These are phyloP conservation scores for Passerculus sandwichensis DNA, from an alignment of 2,797 vertebrate species.

Conservation along the genomic window DNA sequence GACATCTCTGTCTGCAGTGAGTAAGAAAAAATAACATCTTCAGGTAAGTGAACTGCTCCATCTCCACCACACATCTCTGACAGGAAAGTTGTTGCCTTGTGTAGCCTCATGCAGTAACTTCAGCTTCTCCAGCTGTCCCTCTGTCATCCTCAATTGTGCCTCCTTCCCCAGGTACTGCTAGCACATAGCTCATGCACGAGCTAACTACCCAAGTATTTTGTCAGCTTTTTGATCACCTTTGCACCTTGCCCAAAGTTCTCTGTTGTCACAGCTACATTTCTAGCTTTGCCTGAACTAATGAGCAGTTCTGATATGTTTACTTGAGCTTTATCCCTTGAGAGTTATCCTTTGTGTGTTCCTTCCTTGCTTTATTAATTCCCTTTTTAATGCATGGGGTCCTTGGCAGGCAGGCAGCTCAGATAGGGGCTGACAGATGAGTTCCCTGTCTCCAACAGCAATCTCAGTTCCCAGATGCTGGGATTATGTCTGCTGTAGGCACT, in stretches of 20 bases:
- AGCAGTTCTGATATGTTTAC: conserved; percentile 31
- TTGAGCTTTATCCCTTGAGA: conserved; percentile 6
- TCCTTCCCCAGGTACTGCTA: neutral
- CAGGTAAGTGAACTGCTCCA: neutral
- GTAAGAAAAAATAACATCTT: neutral
- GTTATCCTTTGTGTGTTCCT: neutral
- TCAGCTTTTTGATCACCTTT: conserved; percentile 49
- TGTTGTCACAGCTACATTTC: conserved; percentile 18
- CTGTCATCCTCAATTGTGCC: neutral
- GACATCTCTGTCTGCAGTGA: neutral
- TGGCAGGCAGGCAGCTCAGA: neutral
- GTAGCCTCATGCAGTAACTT: neutral
- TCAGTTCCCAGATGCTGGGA: neutral
- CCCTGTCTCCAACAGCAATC: neutral
- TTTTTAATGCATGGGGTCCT: neutral
- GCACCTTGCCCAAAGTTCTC: conserved; percentile 39
- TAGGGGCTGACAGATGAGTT: neutral
- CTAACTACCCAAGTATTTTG: conserved; percentile 34
- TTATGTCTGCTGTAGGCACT: neutral
- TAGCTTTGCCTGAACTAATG: neutral
- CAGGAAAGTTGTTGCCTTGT: neutral
- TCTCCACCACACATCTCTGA: accelerated
- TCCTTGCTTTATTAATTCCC: neutral
- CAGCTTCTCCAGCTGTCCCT: neutral
- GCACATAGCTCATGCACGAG: neutral